A percentile compares a stretch with the other conserved stretches of the same genome.
These are phyloP conservation scores for Danionella cerebrum DNA, from an alignment of 2,113 vertebrate genomes.

Conservation along the genomic window DNA sequence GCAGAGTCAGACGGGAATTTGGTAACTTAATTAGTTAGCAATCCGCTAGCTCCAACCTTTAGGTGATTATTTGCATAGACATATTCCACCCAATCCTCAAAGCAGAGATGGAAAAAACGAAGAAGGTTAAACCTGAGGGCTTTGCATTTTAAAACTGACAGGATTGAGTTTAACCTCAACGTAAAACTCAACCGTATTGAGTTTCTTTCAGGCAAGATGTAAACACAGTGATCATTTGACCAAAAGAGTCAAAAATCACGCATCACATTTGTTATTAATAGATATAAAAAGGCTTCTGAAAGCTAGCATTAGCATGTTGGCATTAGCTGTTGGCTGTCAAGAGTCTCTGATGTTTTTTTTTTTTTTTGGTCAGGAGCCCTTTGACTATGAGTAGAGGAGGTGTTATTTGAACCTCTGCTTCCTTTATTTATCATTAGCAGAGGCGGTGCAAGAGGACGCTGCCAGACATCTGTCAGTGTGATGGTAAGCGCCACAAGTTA, in stretches of 20 bases:
- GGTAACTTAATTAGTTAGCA: constrained; percentile 36
- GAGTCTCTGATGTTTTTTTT: constrained; percentile 18
- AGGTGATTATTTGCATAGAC: constrained; percentile 20
- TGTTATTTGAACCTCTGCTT: constrained; percentile 49
- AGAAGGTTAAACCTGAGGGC: constrained; percentile 23
- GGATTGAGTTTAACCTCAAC: neutral
- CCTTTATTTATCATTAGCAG: constrained; percentile 39
- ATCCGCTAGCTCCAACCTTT: constrained; percentile 4
- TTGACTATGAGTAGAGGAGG: constrained; percentile 44
- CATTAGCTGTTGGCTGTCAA: constrained; percentile 36
- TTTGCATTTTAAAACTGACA: constrained; percentile 10
- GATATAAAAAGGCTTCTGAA: constrained; percentile 19
- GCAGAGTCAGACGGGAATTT: constrained; percentile 31
- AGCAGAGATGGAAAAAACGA: neutral
- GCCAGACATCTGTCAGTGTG: constrained; percentile 40
- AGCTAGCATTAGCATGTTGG: constrained; percentile 32
- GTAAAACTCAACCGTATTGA: no score
- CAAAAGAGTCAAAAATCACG: constrained; percentile 19
- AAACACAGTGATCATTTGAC: constrained; percentile 34
- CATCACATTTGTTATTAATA: constrained; percentile 23
- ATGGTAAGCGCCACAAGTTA: constrained; percentile 45
- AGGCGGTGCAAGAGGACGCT: constrained; percentile 27
- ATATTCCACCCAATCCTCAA: constrained; percentile 1
- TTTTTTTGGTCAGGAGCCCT: constrained; percentile 26
- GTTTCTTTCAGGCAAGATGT: neutral